Evolutionary conservation across 2,888 invertebrate species (phyloP).

Genomic region (Diploptera punctata): DNA sequence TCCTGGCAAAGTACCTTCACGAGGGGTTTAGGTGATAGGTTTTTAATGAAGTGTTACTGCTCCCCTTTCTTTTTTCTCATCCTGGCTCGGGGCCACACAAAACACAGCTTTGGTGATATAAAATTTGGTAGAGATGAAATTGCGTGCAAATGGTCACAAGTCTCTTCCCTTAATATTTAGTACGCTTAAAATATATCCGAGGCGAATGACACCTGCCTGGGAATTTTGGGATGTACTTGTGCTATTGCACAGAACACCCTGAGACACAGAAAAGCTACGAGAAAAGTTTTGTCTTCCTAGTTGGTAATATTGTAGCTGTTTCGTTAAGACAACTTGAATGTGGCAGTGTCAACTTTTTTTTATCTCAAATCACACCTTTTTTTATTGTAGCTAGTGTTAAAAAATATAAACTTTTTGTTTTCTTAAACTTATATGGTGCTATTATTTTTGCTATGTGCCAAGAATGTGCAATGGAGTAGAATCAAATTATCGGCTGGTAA

Average conservation of each 20-base stretch:
- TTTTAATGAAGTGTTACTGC: too few relatives aligned
- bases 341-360: constrained; percentile 31
- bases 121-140: not conserved
- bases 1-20: too few relatives aligned
- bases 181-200: constrained; percentile 44
- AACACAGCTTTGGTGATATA: not conserved
- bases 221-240: constrained; percentile 38
- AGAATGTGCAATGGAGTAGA: too few relatives aligned
- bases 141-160: constrained; percentile 28
- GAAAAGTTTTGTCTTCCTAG: constrained; percentile 45
- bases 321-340: too few relatives aligned
- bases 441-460: too few relatives aligned
- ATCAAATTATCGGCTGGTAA: too few relatives aligned
- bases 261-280: constrained; percentile 26
- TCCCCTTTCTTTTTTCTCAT: too few relatives aligned
- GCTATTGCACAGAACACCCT: constrained; percentile 43
- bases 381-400: constrained; percentile 33
- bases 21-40: too few relatives aligned
- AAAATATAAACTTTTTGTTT: constrained; percentile 21
- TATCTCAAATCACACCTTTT: constrained; percentile 32
- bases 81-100: too few relatives aligned
- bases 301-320: constrained; percentile 40
- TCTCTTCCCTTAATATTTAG: constrained; percentile 47
- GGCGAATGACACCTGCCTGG: constrained; percentile 39
- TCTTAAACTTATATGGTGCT: constrained; percentile 24